Evolutionary conservation across 2,113 vertebrate species (phyloP), one percentile per base, ranked within the genome.

Genomic region (Gasterosteus nipponicus): DNA sequence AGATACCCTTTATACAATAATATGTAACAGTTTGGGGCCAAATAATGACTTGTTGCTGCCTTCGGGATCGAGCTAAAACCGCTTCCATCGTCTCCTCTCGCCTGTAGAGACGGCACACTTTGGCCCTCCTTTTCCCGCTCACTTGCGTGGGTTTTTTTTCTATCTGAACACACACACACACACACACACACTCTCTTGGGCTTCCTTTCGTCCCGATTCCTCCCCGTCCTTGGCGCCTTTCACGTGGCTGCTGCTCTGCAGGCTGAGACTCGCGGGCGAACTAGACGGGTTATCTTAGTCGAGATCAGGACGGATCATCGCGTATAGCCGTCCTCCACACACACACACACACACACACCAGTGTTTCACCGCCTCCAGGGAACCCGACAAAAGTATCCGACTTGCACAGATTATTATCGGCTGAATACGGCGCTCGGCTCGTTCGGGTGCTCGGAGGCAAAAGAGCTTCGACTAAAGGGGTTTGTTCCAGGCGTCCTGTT

Each of bases 281-380:
- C 89, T 87, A 92, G 92, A 92, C 83, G 82, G 90, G 92, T 94
- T 93, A 94, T 93, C 92, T 92, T 89, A 87, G 88, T 91, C 88
- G 83, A 89, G 86, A 90, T 89, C 89, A 89, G 84, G 89, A 89
- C 83, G 89, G 92, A 93, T 93, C 70, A 26, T 26, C 22, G 22
- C 22, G 22, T 26, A 70, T 90, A 84, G 90, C 90, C 79, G 83
- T 84, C 80, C 75, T 75, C 22, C 22, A 26, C 22, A 26, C 22
- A 26, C 22, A 26, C 22, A 26, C 22, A 26, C 22, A 26, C 22
- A 26, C 78, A 80, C 78, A 35, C 84, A 88, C 90, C 91, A 90
- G 81, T 89, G 87, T 90, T 90, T 86, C 84, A 57, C 89, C 90
- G 86, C 87, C 89, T 89, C 80, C 53, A 78, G 91, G 91, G 87